Conservation (phyloP, 2,113 vertebrate genomes). For the Vicugna pacos region DNA sequence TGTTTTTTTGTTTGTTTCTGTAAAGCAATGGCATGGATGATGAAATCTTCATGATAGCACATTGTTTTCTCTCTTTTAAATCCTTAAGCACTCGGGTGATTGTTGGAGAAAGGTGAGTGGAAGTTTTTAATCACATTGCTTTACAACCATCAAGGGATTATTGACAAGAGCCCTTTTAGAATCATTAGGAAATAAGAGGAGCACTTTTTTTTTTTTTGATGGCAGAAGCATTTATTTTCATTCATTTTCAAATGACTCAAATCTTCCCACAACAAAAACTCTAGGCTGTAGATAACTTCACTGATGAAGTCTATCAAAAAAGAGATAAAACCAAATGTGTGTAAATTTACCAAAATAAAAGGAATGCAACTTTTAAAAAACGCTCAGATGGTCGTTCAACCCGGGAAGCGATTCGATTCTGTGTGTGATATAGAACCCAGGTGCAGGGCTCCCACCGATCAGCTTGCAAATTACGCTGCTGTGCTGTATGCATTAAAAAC, state of each 20-base stretch:
- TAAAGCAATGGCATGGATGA: neutral
- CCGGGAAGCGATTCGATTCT: slow-evolving; percentile 27
- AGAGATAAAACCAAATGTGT: too few relatives aligned
- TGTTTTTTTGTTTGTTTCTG: slow-evolving; percentile 22
- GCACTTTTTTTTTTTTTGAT: too few relatives aligned
- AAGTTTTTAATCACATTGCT: slow-evolving; percentile 52
- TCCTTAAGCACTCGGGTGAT: slow-evolving; percentile 72
- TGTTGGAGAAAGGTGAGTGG: slow-evolving; percentile 70
- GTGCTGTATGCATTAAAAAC: neutral
- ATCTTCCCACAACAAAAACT: too few relatives aligned
- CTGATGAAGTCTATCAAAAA: too few relatives aligned
- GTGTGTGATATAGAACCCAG: neutral
- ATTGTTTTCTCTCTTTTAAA: slow-evolving; percentile 81
- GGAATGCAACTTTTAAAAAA: neutral
- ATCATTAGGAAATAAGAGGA: neutral
- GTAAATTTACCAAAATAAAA: too few relatives aligned
- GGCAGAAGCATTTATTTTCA: too few relatives aligned
- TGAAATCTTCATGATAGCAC: slow-evolving; percentile 60
- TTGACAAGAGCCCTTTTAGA: neutral
- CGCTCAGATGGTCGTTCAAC: neutral
- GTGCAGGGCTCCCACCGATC: neutral
- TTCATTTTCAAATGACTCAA: too few relatives aligned
- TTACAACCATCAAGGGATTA: neutral
- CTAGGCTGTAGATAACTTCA: too few relatives aligned
- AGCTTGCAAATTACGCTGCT: slow-evolving; percentile 43